Evolutionary conservation across 2,113 vertebrate genomes (phyloP).

Genomic region (Odobenus rosmarus): DNA sequence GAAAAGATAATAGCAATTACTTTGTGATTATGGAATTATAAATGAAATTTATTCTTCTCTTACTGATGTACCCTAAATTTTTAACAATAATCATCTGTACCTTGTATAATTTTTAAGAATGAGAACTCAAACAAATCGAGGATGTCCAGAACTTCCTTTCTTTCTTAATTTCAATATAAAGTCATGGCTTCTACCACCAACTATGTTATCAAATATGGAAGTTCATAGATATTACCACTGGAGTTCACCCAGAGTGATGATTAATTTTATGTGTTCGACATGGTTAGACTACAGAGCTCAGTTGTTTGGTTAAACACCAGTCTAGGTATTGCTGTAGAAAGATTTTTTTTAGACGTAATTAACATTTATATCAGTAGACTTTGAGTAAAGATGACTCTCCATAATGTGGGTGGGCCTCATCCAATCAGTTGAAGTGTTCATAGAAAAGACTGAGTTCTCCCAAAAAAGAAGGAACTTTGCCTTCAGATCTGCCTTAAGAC

Average conservation of each 20-base stretch:
- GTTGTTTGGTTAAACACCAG: background rate
- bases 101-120: background rate
- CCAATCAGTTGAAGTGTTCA: background rate
- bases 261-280: background rate
- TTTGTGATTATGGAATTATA: background rate
- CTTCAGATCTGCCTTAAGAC: background rate
- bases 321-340: background rate
- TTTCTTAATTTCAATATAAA: background rate
- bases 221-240: background rate
- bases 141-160: background rate
- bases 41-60: constrained; percentile 6
- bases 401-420: background rate
- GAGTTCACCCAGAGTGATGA: background rate
- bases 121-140: background rate
- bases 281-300: no score
- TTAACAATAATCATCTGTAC: background rate
- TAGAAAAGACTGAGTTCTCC: background rate
- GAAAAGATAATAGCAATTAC: background rate
- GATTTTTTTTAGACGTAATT: background rate
- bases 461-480: background rate
- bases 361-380: background rate
- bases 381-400: background rate
- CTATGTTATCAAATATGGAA: background rate
- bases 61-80: background rate
- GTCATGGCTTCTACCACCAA: background rate